A percentile compares a stretch with the other conserved stretches of the same genome.
Conservation (phyloP, 2,888 invertebrate genomes). For the Drosophila suboccidentalis region DNA sequence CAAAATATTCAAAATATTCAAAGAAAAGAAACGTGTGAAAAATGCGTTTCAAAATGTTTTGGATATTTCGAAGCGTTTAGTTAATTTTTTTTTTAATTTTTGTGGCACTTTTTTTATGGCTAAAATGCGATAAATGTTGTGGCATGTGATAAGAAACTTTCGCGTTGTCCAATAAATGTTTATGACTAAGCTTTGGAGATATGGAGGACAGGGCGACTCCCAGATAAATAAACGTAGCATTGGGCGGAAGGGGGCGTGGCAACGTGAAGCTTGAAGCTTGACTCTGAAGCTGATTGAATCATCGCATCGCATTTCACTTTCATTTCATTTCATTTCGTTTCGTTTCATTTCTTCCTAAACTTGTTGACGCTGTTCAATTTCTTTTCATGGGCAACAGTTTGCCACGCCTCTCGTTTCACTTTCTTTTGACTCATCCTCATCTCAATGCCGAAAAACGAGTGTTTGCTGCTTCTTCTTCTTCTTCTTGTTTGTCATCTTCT, state of each 20-base stretch:
- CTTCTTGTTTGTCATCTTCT: background rate
- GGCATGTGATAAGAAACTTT: constrained; percentile 66
- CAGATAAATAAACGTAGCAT: background rate
- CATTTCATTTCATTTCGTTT: constrained; percentile 74
- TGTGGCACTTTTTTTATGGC: constrained; percentile 52
- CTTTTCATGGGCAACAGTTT: constrained; percentile 67
- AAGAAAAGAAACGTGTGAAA: constrained; percentile 51
- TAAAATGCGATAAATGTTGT: constrained; percentile 23
- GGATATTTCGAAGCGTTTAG: constrained; percentile 25
- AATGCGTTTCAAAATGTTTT: constrained; percentile 23
- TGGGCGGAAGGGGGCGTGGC: constrained; percentile 45
- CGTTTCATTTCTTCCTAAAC: constrained; percentile 67
- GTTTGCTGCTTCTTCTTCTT: constrained; percentile 1
- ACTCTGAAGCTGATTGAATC: constrained; percentile 61
- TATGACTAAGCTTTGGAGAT: constrained; percentile 45
- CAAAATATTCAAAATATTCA: constrained; percentile 16
- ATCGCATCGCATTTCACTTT: constrained; percentile 71
- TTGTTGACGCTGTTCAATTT: constrained; percentile 52
- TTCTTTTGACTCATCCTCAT: constrained; percentile 60
- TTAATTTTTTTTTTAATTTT: constrained; percentile 19
- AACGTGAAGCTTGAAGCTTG: background rate
- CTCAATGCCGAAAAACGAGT: background rate
- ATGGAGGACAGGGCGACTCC: constrained; percentile 20
- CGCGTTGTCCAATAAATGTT: constrained; percentile 60
- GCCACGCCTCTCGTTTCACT: constrained; percentile 62